These are phyloP conservation scores for Oncorhynchus tshawytscha DNA, from an alignment of 2,113 vertebrate genomes.

Conservation along the genomic window DNA sequence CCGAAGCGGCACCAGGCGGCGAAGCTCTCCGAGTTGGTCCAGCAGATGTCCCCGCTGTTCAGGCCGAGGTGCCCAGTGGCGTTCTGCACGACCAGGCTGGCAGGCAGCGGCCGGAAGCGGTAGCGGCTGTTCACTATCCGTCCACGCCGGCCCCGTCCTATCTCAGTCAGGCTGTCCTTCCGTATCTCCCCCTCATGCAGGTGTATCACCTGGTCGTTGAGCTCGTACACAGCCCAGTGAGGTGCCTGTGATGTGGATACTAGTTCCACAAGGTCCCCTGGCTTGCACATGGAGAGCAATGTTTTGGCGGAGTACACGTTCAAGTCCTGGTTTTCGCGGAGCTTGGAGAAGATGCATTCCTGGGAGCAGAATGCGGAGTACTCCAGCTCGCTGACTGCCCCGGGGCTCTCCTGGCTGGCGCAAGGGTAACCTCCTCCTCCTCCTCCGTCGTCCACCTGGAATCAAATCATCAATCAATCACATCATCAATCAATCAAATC, in stretches of 20 bases:
- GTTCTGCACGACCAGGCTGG: slow-evolving; percentile 97
- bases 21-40: slow-evolving; percentile 99
- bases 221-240: slow-evolving; percentile 95
- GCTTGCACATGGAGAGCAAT: slow-evolving; percentile 92
- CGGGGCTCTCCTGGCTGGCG: slow-evolving; percentile 76
- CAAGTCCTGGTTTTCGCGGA: slow-evolving; percentile 90
- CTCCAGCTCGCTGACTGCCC: slow-evolving; percentile 89
- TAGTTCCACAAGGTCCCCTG: slow-evolving; percentile 95
- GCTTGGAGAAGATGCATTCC: slow-evolving; percentile 99
- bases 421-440: slow-evolving; percentile 91
- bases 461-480: too few species aligned
- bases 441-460: slow-evolving; percentile 72
- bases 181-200: slow-evolving; percentile 96
- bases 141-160: slow-evolving; percentile 85
- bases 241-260: slow-evolving; percentile 83
- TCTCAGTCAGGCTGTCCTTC: slow-evolving; percentile 91
- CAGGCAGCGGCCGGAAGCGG: slow-evolving; percentile 91
- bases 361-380: slow-evolving; percentile 96
- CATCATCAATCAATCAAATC: too few species aligned
- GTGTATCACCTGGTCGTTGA: slow-evolving; percentile 89
- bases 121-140: slow-evolving; percentile 97
- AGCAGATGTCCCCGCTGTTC: slow-evolving; percentile 92
- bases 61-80: slow-evolving; percentile 93
- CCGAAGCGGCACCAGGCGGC: slow-evolving; percentile 99
- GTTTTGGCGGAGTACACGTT: slow-evolving; percentile 86